Evolutionary conservation across 2,113 vertebrate genomes (phyloP).

Genomic region (Pantherophis guttatus): DNA sequence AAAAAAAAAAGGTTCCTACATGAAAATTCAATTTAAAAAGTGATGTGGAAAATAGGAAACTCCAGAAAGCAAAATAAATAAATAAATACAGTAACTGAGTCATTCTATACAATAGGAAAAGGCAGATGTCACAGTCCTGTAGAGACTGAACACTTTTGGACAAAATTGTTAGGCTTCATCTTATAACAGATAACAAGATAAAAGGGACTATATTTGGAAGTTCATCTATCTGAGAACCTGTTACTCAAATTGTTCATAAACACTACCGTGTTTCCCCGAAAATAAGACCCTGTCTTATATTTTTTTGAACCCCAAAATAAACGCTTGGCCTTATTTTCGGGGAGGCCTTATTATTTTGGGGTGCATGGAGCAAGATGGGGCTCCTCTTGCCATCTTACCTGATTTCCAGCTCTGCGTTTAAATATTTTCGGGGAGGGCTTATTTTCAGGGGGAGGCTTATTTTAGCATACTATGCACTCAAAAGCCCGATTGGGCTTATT

Average conservation of each 20-base stretch:
- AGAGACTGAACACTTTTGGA: background rate
- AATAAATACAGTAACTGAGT: background rate
- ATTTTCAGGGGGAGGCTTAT: no score
- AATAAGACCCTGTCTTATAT: no score
- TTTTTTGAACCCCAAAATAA: no score
- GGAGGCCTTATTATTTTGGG: no score
- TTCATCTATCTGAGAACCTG: background rate
- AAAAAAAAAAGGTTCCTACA: conserved; percentile 10
- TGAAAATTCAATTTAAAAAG: conserved; percentile 1
- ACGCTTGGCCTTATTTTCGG: no score
- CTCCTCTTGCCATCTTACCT: no score
- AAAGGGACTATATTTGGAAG: background rate
- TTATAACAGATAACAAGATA: background rate
- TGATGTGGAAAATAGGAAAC: background rate
- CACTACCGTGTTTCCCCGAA: background rate
- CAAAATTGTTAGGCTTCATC: background rate
- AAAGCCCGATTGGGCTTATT: no score
- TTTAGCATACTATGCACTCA: no score
- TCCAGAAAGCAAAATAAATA: background rate
- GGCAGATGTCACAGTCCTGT: background rate
- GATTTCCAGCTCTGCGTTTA: no score
- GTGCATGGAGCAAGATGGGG: no score
- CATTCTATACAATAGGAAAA: background rate
- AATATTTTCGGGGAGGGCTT: no score
- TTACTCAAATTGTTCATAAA: background rate